Conservation (phyloP, 2,113 vertebrate species). For the Triplophysa dalaica region DNA sequence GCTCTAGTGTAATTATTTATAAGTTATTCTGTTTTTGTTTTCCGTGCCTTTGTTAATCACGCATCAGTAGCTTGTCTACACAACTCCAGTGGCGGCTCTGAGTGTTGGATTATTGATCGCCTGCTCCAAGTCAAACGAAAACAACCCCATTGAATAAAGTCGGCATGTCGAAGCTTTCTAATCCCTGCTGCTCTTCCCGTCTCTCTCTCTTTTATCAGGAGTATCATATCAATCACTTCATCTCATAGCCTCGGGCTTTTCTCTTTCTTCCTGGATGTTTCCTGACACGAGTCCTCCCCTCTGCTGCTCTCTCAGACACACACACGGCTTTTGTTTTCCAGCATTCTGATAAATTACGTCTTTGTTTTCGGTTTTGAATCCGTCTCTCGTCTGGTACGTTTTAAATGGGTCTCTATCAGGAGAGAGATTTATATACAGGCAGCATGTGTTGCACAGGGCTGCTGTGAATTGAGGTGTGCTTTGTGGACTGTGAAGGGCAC, state of each 20-base stretch:
- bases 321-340: background rate
- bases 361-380: slow-evolving; percentile 34
- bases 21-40: background rate
- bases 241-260: slow-evolving; percentile 2
- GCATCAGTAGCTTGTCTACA: slow-evolving; percentile 42
- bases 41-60: background rate
- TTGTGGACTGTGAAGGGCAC: slow-evolving; percentile 67
- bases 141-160: slow-evolving; percentile 44
- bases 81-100: slow-evolving; percentile 33
- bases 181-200: background rate
- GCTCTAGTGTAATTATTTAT: background rate
- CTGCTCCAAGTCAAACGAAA: slow-evolving; percentile 52
- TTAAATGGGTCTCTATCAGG: slow-evolving; percentile 46
- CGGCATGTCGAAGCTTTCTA: background rate
- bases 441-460: slow-evolving; percentile 40
- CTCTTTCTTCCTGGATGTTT: background rate
- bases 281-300: slow-evolving; percentile 27
- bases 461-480: slow-evolving; percentile 47
- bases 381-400: slow-evolving; percentile 37
- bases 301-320: background rate
- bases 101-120: slow-evolving; percentile 53
- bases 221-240: slow-evolving; percentile 32
- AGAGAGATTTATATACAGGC: slow-evolving; percentile 33
- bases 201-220: slow-evolving; percentile 1
- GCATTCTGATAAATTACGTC: slow-evolving; percentile 41